phyloP scores from a whole-genome alignment of 2,797 vertebrate species.

The Anguilla pacifica region DNA sequence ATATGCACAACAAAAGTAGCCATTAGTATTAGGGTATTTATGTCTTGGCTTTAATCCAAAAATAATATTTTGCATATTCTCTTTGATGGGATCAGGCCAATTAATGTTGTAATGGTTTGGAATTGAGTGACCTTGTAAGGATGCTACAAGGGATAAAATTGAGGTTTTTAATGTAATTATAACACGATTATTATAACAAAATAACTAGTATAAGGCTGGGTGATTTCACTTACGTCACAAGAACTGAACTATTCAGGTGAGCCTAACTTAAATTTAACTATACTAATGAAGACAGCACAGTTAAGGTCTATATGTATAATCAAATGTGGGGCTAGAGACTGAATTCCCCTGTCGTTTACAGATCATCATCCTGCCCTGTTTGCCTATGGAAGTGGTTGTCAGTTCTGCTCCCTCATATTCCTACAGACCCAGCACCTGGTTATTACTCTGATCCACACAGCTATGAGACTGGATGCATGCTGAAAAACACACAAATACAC shows the following conservation, averaged over 20 bases:
- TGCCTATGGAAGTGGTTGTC: not conserved
- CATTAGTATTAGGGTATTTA: constrained; percentile 5
- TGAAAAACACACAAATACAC: constrained; percentile 16
- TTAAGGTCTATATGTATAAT: constrained; percentile 11
- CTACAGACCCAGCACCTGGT: constrained; percentile 33
- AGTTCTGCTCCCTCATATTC: not conserved
- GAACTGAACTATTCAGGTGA: not conserved
- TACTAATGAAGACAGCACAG: not conserved
- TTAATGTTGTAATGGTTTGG: not conserved
- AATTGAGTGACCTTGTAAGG: not conserved
- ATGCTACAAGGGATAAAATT: not conserved
- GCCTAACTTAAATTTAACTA: not conserved
- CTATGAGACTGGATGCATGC: constrained; percentile 26
- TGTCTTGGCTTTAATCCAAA: not conserved
- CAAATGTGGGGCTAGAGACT: not conserved
- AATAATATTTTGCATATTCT: constrained; percentile 16
- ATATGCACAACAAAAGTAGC: not conserved
- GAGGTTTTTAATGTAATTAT: too few species aligned
- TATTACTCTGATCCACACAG: constrained; percentile 38
- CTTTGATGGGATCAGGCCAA: not conserved
- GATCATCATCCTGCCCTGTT: not conserved
- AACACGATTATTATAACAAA: too few species aligned
- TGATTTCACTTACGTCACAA: not conserved
- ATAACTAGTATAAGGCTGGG: not conserved
- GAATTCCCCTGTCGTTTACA: not conserved